These are phyloP conservation scores for Patella caerulea DNA, from an alignment of 2,888 invertebrate genomes.

Conservation along the genomic window DNA sequence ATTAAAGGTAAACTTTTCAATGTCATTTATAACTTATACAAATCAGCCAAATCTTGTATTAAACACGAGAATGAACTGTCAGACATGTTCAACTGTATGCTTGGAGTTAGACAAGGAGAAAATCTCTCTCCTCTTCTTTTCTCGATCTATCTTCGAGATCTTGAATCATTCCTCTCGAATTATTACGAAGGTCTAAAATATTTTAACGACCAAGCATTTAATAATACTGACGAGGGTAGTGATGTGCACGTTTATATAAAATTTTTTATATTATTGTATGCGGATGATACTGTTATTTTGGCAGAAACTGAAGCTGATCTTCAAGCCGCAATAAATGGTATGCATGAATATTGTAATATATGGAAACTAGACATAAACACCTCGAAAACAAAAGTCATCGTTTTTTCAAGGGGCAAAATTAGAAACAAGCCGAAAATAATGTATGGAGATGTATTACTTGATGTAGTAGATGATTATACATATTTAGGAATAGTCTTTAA, in stretches of 20 bases:
- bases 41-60: background rate
- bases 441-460: no score
- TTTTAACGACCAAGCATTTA: background rate
- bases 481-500: background rate
- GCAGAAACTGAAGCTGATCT: background rate
- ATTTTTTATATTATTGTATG: constrained; percentile 26
- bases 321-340: no score
- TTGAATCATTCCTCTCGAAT: background rate
- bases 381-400: no score
- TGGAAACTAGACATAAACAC: no score
- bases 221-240: background rate
- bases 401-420: no score
- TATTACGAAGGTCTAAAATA: background rate
- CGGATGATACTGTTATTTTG: constrained; percentile 32
- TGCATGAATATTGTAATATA: no score
- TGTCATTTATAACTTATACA: background rate
- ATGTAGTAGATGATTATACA: background rate
- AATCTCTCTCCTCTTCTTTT: background rate
- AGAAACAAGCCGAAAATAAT: no score
- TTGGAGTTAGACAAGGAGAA: constrained; percentile 9
- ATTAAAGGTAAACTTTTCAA: constrained; percentile 13
- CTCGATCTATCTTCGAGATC: background rate
- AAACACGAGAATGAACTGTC: background rate
- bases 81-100: background rate
- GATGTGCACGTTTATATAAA: constrained; percentile 16